Conservation (phyloP, 1,140 invertebrate species). For the Chlorops oryzae region DNA sequence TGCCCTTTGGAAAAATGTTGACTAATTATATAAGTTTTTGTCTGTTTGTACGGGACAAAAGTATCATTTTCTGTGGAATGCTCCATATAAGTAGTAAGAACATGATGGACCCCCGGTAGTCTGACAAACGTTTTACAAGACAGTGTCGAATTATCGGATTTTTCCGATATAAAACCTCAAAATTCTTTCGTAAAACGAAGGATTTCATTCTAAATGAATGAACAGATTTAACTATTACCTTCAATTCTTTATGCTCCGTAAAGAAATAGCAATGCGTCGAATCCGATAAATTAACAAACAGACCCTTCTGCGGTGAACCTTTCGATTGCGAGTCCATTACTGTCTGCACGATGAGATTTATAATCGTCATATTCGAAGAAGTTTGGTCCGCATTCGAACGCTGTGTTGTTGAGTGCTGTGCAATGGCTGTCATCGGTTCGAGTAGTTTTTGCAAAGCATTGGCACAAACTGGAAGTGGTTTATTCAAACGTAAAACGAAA, state of each 20-base stretch:
- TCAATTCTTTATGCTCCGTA: conserved; percentile 71
- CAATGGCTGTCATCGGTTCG: conserved; percentile 11
- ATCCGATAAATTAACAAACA: conserved; percentile 75
- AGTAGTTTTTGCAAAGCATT: conserved; percentile 22
- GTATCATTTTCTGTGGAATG: too few relatives aligned
- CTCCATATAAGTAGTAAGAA: too few relatives aligned
- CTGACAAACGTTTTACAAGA: too few relatives aligned
- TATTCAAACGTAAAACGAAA: conserved; percentile 80
- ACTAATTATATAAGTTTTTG: too few relatives aligned
- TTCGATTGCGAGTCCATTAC: conserved; percentile 29
- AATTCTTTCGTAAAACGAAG: not conserved
- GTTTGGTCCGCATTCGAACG: conserved; percentile 12
- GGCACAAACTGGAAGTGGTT: conserved; percentile 71
- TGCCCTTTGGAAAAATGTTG: too few relatives aligned
- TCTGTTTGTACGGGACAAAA: too few relatives aligned
- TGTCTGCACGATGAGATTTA: conserved; percentile 35
- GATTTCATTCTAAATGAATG: not conserved
- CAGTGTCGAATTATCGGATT: too few relatives aligned
- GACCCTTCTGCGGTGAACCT: conserved; percentile 31
- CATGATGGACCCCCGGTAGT: too few relatives aligned
- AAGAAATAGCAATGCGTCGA: conserved; percentile 92
- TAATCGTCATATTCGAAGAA: conserved; percentile 17
- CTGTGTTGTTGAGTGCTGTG: conserved; percentile 5
- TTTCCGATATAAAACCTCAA: too few relatives aligned
- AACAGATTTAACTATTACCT: conserved; percentile 13